phyloP scores from a whole-genome alignment of 2,113 vertebrate genomes.

The Datnioides undecimradiatus region DNA sequence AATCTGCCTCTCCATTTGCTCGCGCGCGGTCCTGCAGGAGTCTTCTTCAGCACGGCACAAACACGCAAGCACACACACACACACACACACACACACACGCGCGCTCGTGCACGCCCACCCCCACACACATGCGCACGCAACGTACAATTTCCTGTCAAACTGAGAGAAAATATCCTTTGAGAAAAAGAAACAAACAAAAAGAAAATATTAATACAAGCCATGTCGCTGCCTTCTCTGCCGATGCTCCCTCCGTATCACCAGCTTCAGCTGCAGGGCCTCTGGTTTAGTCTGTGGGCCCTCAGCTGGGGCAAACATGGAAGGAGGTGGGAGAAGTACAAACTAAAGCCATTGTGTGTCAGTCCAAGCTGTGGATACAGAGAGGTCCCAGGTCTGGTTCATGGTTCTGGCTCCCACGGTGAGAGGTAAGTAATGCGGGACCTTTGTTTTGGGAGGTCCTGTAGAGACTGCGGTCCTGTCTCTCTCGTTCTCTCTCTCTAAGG shows the following conservation, averaged over 20 bases:
- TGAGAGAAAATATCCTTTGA: slow-evolving; percentile 51
- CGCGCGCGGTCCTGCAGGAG: slow-evolving; percentile 53
- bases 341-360: slow-evolving; percentile 60
- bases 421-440: slow-evolving; percentile 65
- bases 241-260: slow-evolving; percentile 37
- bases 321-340: slow-evolving; percentile 48
- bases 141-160: slow-evolving; percentile 57
- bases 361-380: slow-evolving; percentile 48
- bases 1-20: slow-evolving; percentile 63
- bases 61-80: slow-evolving; percentile 53
- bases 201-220: slow-evolving; percentile 67
- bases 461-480: slow-evolving; percentile 37
- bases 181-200: slow-evolving; percentile 37
- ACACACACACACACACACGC: slow-evolving; percentile 18
- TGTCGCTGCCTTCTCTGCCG: slow-evolving; percentile 56
- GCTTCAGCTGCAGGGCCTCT: slow-evolving; percentile 48
- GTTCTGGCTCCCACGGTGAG: slow-evolving; percentile 56
- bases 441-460: slow-evolving; percentile 43
- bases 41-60: slow-evolving; percentile 44
- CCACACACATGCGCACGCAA: slow-evolving; percentile 22
- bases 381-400: slow-evolving; percentile 58
- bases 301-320: slow-evolving; percentile 50
- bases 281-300: slow-evolving; percentile 30
- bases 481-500: slow-evolving; percentile 9
- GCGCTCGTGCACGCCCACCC: slow-evolving; percentile 7